A percentile compares a stretch with the other conserved stretches of the same genome.
Conservation (phyloP, 2,113 vertebrate genomes). For the Burhinus oedicnemus region DNA sequence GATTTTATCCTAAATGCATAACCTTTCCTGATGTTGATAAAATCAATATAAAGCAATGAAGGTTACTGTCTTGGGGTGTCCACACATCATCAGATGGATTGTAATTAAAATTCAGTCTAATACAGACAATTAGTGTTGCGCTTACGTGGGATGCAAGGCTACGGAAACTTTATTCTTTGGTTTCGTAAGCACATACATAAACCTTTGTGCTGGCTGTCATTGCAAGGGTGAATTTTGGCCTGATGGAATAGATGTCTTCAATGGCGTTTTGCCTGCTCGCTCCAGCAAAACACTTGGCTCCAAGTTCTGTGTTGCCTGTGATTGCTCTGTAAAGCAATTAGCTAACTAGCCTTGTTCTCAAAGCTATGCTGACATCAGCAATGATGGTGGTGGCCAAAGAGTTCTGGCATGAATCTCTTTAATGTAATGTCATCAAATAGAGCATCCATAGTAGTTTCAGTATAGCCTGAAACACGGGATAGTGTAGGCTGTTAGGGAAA, state of each 20-base stretch:
- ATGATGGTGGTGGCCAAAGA: constrained; percentile 18
- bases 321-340: constrained; percentile 52
- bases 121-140: background rate
- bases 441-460: background rate
- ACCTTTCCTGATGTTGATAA: background rate
- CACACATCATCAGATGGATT: background rate
- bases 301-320: background rate
- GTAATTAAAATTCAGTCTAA: background rate
- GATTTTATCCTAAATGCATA: background rate
- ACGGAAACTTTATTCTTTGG: background rate
- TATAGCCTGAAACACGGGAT: background rate
- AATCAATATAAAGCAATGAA: background rate
- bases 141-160: background rate
- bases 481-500: background rate
- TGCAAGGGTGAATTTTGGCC: background rate
- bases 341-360: constrained; percentile 57
- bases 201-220: background rate
- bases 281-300: constrained; percentile 44
- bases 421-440: constrained; percentile 44
- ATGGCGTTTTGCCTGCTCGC: background rate
- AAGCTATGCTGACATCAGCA: constrained; percentile 61
- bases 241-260: background rate
- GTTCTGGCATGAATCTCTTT: constrained; percentile 19
- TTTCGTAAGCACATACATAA: background rate
- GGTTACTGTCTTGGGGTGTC: background rate